Conservation (phyloP, 2,888 invertebrate species). For the Drosophila cracens region DNA sequence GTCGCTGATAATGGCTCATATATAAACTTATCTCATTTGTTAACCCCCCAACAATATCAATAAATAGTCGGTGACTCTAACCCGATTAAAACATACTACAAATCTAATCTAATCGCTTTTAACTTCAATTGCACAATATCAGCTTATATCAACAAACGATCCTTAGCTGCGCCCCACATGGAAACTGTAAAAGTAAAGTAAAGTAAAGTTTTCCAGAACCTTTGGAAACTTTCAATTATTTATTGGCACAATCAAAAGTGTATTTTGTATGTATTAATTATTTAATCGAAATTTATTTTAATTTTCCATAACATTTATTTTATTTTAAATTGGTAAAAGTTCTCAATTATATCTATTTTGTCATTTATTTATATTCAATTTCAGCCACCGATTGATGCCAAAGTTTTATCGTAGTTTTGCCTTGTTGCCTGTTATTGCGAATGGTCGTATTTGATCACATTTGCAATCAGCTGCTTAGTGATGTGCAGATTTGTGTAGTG, state of each 20-base stretch:
- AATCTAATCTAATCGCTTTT: neutral
- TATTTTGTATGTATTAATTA: neutral
- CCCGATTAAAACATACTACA: neutral
- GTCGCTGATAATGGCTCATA: neutral
- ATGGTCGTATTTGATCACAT: neutral
- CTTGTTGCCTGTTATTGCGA: neutral
- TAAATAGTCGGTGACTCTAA: neutral
- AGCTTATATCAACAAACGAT: neutral
- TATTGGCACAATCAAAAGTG: too few species aligned
- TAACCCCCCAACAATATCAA: neutral
- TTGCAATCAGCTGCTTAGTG: neutral
- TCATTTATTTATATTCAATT: neutral
- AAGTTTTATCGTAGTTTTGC: neutral
- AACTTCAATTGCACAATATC: neutral
- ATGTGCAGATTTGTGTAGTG: neutral
- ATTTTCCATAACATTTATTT: neutral
- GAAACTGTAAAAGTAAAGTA: too few species aligned
- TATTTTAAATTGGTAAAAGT: too few species aligned
- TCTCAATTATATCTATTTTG: neutral
- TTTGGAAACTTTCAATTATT: too few species aligned
- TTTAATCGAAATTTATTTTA: neutral
- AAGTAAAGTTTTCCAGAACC: too few species aligned
- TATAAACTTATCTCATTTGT: neutral
- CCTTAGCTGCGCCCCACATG: neutral
- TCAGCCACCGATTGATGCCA: neutral